phyloP scores from a whole-genome alignment of 2,888 invertebrate species.

The Alentia gelatinosa region DNA sequence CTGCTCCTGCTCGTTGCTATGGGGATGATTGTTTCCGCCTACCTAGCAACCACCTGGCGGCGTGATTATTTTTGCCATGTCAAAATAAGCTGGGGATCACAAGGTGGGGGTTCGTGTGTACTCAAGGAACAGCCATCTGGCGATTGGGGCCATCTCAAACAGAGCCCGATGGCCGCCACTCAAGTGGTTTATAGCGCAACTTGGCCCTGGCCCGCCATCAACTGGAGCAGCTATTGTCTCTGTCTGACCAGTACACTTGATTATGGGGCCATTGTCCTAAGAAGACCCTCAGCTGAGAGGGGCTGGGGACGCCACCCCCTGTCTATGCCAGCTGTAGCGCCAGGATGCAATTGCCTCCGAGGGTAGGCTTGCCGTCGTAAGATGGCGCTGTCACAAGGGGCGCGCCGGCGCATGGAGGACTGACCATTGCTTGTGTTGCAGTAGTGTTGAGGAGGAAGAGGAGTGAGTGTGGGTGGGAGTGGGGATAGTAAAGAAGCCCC shows the following conservation, averaged over 20 bases:
- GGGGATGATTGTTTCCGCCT: constrained; percentile 48
- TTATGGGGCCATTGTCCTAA: constrained; percentile 43
- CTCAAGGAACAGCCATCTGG: constrained; percentile 43
- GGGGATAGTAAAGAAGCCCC: not conserved
- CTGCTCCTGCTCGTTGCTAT: constrained; percentile 2
- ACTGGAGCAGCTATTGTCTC: not conserved
- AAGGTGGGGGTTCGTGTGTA: constrained; percentile 31
- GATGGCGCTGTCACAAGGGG: not conserved
- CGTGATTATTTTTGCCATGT: constrained; percentile 48
- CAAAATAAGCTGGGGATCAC: constrained; percentile 41
- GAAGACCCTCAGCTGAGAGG: constrained; percentile 12
- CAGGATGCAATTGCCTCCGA: constrained; percentile 16
- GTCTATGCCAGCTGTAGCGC: not conserved
- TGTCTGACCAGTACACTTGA: constrained; percentile 42
- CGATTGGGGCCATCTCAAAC: constrained; percentile 50
- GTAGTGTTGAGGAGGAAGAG: not conserved
- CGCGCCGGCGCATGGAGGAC: not conserved
- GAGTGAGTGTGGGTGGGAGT: not conserved
- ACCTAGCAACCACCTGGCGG: constrained; percentile 51
- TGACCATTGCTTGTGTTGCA: not conserved
- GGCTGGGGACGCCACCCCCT: not conserved
- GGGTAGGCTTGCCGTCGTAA: not conserved
- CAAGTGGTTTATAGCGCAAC: constrained; percentile 33
- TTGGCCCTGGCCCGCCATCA: not conserved
- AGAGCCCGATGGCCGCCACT: constrained; percentile 12